Evolutionary conservation across 2,888 invertebrate genomes (phyloP).

Genomic region (Nemotelus nigrinus): DNA sequence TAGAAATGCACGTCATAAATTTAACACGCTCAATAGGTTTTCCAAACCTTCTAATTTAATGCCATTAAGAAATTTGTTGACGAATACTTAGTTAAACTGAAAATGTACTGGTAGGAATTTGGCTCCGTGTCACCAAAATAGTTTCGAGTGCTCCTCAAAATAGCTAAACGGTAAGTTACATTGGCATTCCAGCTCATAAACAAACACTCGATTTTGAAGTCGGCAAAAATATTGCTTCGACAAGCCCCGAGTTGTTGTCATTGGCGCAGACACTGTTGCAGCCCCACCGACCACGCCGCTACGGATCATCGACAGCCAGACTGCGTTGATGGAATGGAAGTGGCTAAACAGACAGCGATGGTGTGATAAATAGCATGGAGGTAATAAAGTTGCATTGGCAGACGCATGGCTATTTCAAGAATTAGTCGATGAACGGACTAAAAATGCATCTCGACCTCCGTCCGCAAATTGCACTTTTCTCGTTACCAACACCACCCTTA

Average conservation of each 20-base stretch:
- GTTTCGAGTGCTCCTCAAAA: too few species aligned
- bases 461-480: slow-evolving; percentile 10
- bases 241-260: too few species aligned
- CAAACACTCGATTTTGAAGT: background rate
- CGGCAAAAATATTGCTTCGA: background rate
- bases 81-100: background rate
- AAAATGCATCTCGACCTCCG: slow-evolving; percentile 29
- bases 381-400: slow-evolving; percentile 28
- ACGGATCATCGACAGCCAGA: too few species aligned
- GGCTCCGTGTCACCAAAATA: background rate
- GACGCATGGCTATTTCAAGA: slow-evolving; percentile 35
- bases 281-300: too few species aligned
- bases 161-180: too few species aligned
- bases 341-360: slow-evolving; percentile 5
- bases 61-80: too few species aligned
- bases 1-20: too few species aligned
- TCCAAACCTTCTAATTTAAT: too few species aligned
- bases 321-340: background rate
- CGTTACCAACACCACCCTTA: background rate
- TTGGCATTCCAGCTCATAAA: too few species aligned
- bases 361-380: slow-evolving; percentile 17
- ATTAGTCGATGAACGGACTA: slow-evolving; percentile 20
- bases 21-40: too few species aligned
- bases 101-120: background rate
- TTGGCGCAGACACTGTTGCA: too few species aligned